Evolutionary conservation across 2,113 vertebrate species (phyloP).

Genomic region (Ctenomys sociabilis): DNA sequence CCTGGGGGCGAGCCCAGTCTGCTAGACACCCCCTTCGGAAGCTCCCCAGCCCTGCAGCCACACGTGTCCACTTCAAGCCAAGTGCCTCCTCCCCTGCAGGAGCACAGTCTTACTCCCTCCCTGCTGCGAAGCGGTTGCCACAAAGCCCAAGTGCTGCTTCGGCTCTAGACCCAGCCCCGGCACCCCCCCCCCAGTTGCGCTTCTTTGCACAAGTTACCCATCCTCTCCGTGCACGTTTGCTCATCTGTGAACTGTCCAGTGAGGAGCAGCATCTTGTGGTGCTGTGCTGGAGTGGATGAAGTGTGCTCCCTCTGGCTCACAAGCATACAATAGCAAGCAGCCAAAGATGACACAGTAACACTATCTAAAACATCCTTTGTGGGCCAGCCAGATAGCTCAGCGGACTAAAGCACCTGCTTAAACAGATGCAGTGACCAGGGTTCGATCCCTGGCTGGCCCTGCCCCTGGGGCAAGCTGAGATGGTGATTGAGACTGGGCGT

Average conservation of each 20-base stretch:
- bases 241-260: neutral
- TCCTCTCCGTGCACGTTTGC: neutral
- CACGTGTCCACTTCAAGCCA: too few relatives aligned
- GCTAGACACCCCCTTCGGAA: accelerated
- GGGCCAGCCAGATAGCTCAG: too few relatives aligned
- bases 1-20: neutral
- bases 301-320: neutral
- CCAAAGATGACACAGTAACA: neutral
- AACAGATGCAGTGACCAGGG: too few relatives aligned
- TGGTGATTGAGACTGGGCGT: too few relatives aligned
- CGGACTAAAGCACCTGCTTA: too few relatives aligned
- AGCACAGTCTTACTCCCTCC: neutral
- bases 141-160: neutral
- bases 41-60: too few relatives aligned
- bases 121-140: neutral
- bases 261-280: neutral
- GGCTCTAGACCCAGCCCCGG: neutral
- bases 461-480: too few relatives aligned
- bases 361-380: neutral
- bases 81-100: neutral
- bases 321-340: neutral
- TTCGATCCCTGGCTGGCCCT: too few relatives aligned
- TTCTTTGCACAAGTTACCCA: neutral
- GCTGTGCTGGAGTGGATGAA: neutral
- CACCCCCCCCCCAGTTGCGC: neutral